Evolutionary conservation across 2,113 vertebrate genomes (phyloP).

Genomic region (Channa maculata): DNA sequence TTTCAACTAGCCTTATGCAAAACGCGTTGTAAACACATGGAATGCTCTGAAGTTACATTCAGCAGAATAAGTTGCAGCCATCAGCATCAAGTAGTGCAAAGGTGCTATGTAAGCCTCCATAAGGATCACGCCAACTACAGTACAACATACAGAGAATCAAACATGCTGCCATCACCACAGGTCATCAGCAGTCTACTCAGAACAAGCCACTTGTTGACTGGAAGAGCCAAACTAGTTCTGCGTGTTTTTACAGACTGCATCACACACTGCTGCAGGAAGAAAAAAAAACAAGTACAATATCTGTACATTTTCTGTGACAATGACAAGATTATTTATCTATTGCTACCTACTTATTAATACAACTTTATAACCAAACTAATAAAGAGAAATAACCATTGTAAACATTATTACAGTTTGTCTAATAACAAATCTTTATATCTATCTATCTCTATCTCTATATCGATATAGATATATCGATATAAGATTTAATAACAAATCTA

Average conservation of each 20-base stretch:
- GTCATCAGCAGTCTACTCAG: neutral
- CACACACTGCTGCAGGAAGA: neutral
- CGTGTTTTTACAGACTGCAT: neutral
- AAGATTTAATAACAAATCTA: too few species aligned
- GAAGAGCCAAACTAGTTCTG: too few species aligned
- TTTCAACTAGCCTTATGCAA: neutral
- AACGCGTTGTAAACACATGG: conserved; percentile 36
- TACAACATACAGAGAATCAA: neutral
- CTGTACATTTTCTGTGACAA: too few species aligned
- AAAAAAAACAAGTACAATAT: neutral
- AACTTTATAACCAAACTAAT: neutral
- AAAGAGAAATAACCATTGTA: too few species aligned
- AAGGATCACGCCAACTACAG: neutral
- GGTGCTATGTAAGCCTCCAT: neutral
- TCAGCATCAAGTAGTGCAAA: conserved; percentile 48
- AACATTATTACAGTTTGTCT: too few species aligned
- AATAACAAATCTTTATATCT: too few species aligned
- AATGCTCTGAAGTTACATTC: conserved; percentile 71
- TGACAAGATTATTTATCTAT: too few species aligned
- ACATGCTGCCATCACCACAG: conserved; percentile 5
- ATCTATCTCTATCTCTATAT: too few species aligned
- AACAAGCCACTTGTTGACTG: neutral
- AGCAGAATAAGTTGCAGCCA: conserved; percentile 21
- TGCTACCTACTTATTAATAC: neutral
- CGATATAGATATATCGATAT: too few species aligned